phyloP scores from a whole-genome alignment of 2,113 vertebrate species.

The Melanerpes aurifrons region DNA sequence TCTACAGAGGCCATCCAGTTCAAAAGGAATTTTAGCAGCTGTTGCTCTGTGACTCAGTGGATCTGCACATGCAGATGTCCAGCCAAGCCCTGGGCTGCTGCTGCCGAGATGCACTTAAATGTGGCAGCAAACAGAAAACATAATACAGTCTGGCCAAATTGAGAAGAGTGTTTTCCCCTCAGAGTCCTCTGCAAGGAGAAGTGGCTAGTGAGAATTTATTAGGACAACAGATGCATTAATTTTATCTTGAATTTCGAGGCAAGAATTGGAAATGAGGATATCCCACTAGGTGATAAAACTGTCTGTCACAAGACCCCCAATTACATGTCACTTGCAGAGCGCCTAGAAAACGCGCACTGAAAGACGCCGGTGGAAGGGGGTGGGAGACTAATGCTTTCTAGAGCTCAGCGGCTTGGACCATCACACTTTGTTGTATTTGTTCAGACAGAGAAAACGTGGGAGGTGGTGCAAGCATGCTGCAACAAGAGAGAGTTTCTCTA shows the following conservation, averaged over 20 bases:
- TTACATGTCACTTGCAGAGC: slow-evolving; percentile 67
- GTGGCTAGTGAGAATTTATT: slow-evolving; percentile 72
- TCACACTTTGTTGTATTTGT: slow-evolving; percentile 54
- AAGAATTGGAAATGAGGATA: slow-evolving; percentile 73
- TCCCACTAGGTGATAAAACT: slow-evolving; percentile 78
- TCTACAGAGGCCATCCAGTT: slow-evolving; percentile 52
- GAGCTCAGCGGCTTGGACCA: slow-evolving; percentile 41
- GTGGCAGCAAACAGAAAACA: slow-evolving; percentile 35
- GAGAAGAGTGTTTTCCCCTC: slow-evolving; percentile 61
- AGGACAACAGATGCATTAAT: slow-evolving; percentile 73
- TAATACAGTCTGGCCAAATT: slow-evolving; percentile 47
- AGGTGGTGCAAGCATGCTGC: slow-evolving; percentile 53
- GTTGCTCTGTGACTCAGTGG: slow-evolving; percentile 37
- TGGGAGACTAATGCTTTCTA: slow-evolving; percentile 45
- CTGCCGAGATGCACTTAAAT: slow-evolving; percentile 21
- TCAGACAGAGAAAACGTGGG: slow-evolving; percentile 54
- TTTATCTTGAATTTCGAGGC: slow-evolving; percentile 72
- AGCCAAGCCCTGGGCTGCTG: slow-evolving; percentile 36
- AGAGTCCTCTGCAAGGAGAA: slow-evolving; percentile 61
- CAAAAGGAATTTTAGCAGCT: slow-evolving; percentile 44
- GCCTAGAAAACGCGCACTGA: slow-evolving; percentile 49
- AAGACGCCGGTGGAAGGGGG: slow-evolving; percentile 56
- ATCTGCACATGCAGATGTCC: slow-evolving; percentile 19
- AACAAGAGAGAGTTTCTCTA: slow-evolving; percentile 49
- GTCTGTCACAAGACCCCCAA: slow-evolving; percentile 73